Base-by-base conservation (phyloP, 1,140 invertebrate genomes). In the Hyphantria cunea region DNA sequence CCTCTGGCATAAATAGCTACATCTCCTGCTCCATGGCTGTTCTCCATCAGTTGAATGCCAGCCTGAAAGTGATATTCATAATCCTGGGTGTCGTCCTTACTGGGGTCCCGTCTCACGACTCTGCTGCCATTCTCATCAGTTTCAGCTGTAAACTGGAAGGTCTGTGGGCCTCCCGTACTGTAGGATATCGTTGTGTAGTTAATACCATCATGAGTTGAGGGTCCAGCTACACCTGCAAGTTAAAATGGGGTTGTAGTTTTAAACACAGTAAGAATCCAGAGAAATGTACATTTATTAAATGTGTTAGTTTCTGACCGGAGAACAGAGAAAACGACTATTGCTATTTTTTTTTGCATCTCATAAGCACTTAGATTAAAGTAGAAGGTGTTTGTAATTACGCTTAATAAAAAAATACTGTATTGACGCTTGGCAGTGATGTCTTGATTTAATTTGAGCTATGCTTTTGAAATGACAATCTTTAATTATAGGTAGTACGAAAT, bases 121-220 rank as follows among this genome's bases (percentile, higher is more conserved):
- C 69, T 77, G 0, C 80, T 72, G 0, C 78, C 73, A 13, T 84
- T 83, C 44, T 74, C 56, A 64, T 84, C 74, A n/a, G 73, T 60
- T 31, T 82, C 64, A 0, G 91, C 83, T 3, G 82, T 79, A 68
- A 93, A 95, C 49, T 95, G 94, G 55, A 92, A 92, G 59, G 95
- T 94, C 31, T 94, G 92, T 1, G 92, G 92, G 0, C 94, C 93
- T 10, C 97, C 97, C 3, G 96, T 97, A 48, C 94, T 94, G 80
- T 98, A 98, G 0, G 94, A 92, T 2, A 98, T 88, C 0, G 95
- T 96, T 0, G 96, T 97, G 80, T 96, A 98, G 0, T 95, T 95
- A 4, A 93, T 92, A 5, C 91, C 82, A 72, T 98, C 96, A 12
- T 87, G 75, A 68, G 86, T 91, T 0, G 95, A 95, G 9, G 86